Percentiles rank a stretch among this genome's conserved stretches.
Evolutionary conservation across 1,140 invertebrate species (phyloP).

Genomic region (Eubasilissa regina): DNA sequence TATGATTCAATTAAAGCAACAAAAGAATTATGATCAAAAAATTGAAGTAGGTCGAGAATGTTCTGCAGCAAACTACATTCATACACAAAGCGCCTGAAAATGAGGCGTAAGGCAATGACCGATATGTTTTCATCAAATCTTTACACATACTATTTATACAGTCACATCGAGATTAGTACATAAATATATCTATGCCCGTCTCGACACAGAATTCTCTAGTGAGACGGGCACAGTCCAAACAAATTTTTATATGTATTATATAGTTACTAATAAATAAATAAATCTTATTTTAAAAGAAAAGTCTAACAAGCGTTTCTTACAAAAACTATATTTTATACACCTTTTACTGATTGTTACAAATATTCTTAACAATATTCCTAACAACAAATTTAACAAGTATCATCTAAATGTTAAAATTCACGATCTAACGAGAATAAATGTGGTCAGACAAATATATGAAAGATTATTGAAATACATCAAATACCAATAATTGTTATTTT

Average conservation of each 20-base stretch:
- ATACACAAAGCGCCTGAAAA: constrained; percentile 54
- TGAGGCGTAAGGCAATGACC: constrained; percentile 60
- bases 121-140: constrained; percentile 58
- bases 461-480: constrained; percentile 3
- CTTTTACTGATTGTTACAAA: constrained; percentile 30
- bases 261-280: constrained; percentile 24
- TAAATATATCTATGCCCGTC: constrained; percentile 1
- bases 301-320: constrained; percentile 23
- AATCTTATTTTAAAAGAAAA: constrained; percentile 23
- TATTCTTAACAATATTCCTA: constrained; percentile 36
- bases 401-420: neutral
- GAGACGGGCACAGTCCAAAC: too few relatives aligned
- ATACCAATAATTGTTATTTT: constrained; percentile 9
- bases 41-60: too few relatives aligned
- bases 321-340: constrained; percentile 32
- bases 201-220: too few relatives aligned
- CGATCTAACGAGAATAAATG: constrained; percentile 11
- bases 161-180: constrained; percentile 14
- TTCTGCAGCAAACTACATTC: constrained; percentile 46
- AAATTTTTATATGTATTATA: constrained; percentile 31
- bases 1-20: too few relatives aligned
- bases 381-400: constrained; percentile 37
- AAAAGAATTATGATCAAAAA: too few relatives aligned
- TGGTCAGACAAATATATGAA: constrained; percentile 1
- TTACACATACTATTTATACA: constrained; percentile 30